Conservation (phyloP, 2,797 vertebrate genomes). For the Galago senegalensis region DNA sequence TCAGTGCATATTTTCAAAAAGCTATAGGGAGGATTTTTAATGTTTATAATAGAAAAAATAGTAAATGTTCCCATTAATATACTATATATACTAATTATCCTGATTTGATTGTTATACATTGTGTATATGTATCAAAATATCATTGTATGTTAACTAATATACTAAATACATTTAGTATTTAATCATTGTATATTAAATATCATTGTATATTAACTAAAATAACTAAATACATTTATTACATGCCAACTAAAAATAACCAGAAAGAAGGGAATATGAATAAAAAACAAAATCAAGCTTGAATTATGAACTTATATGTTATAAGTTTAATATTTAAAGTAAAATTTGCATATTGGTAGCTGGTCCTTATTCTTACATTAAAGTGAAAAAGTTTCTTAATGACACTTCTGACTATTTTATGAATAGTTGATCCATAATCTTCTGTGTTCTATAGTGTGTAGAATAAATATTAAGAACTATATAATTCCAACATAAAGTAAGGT, state of each 20-base stretch:
- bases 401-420: background rate
- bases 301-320: background rate
- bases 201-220: too few relatives aligned
- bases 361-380: background rate
- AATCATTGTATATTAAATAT: too few relatives aligned
- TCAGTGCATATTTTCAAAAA: background rate
- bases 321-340: background rate
- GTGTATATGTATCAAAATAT: too few relatives aligned
- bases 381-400: background rate
- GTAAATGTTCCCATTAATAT: background rate
- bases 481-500: background rate
- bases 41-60: background rate
- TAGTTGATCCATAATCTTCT: background rate
- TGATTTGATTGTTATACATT: background rate
- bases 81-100: background rate
- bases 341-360: background rate
- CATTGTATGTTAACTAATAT: too few relatives aligned
- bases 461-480: slow-evolving; percentile 11
- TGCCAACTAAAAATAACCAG: background rate
- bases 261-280: background rate
- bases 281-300: background rate
- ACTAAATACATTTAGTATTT: too few relatives aligned
- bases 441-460: background rate
- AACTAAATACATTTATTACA: background rate
- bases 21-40: background rate